A percentile compares a stretch with the other conserved stretches of the same genome.
Conservation (phyloP, 2,888 invertebrate species). For the Odontomyia ornata region DNA sequence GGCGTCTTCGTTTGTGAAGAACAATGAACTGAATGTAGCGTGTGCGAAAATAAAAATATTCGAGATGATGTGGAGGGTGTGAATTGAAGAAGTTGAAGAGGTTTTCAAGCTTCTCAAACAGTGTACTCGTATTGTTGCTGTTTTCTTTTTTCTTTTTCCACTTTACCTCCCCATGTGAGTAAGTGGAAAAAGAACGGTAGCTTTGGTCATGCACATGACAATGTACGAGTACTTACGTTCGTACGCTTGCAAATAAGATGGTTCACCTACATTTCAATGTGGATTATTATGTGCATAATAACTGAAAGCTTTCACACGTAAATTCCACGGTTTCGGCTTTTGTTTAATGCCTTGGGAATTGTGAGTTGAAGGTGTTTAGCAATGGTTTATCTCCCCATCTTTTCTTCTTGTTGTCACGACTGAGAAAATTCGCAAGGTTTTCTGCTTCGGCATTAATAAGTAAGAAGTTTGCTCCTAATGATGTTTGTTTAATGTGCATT, state of each 20-base stretch:
- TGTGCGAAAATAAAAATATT: slow-evolving; percentile 13
- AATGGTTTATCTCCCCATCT: no score
- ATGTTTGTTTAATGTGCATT: no score
- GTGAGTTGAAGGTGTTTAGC: no score
- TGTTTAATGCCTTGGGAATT: no score
- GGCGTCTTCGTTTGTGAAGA: neutral
- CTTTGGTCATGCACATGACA: neutral
- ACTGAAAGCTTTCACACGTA: neutral
- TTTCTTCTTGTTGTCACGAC: no score
- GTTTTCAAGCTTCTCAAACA: neutral
- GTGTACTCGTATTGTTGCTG: no score
- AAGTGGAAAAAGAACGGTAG: neutral
- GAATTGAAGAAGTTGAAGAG: neutral
- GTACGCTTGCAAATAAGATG: no score
- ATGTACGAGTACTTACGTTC: neutral
- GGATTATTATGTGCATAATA: slow-evolving; percentile 5
- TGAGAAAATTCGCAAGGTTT: no score
- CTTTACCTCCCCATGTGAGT: neutral
- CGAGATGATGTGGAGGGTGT: neutral
- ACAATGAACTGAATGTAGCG: slow-evolving; percentile 35
- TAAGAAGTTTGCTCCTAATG: no score
- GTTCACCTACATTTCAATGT: no score
- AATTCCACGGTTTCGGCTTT: neutral
- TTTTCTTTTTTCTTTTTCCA: no score
- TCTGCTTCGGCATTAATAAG: no score